Evolutionary conservation across 1,140 invertebrate species (phyloP).

Genomic region (Pygmarrhopalites habei): DNA sequence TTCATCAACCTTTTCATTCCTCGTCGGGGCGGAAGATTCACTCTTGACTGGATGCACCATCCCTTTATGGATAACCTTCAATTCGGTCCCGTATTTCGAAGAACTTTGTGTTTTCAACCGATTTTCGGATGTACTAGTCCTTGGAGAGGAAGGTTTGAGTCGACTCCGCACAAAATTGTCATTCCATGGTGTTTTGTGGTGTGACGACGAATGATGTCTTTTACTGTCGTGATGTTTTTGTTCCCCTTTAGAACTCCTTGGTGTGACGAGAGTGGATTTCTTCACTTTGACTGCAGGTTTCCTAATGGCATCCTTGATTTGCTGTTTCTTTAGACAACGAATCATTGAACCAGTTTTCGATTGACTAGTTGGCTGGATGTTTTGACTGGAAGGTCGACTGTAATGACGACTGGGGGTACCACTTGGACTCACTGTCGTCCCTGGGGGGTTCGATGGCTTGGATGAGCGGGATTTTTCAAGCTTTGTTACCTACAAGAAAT

Average conservation of each 20-base stretch:
- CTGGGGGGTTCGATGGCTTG: neutral
- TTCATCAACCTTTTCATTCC: neutral
- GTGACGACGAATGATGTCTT: slow-evolving; percentile 1
- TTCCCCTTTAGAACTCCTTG: neutral
- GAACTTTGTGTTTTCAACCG: neutral
- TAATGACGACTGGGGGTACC: neutral
- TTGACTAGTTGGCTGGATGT: too few relatives aligned
- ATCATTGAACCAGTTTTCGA: too few relatives aligned
- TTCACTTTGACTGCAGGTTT: neutral
- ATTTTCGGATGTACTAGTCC: neutral
- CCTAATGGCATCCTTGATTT: neutral
- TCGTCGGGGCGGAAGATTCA: too few relatives aligned
- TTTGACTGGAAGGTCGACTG: neutral
- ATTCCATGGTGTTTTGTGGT: neutral
- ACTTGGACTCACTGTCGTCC: neutral
- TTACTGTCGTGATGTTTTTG: neutral
- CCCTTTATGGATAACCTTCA: neutral
- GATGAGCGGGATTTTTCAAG: slow-evolving; percentile 5
- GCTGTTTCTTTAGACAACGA: neutral
- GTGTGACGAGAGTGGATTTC: neutral
- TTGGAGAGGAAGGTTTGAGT: neutral
- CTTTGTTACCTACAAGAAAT: neutral
- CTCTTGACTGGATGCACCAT: too few relatives aligned
- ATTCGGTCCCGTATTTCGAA: neutral
- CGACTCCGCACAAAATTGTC: neutral